These are phyloP conservation scores for Sinosuthora webbiana DNA, from an alignment of 2,113 vertebrate species.

Conservation along the genomic window DNA sequence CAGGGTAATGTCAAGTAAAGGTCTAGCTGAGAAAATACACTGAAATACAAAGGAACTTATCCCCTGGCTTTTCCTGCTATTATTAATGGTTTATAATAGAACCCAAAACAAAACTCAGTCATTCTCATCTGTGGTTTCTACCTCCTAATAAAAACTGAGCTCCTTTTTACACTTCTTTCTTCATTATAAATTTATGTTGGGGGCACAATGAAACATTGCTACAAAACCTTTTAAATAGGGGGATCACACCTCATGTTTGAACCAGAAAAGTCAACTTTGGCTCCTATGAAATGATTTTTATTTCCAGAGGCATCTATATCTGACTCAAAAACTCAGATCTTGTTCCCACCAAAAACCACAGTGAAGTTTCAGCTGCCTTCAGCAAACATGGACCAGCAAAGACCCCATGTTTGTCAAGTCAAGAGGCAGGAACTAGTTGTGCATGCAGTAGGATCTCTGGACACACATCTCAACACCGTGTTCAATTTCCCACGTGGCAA, in stretches of 20 bases:
- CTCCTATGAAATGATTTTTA: not conserved
- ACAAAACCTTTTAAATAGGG: not conserved
- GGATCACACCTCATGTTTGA: not conserved
- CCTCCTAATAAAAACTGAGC: not conserved
- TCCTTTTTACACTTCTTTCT: not conserved
- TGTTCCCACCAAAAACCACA: not conserved
- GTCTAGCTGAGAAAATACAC: conserved; percentile 54
- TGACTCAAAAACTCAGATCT: not conserved
- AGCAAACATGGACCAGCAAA: not conserved
- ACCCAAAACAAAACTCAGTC: conserved; percentile 25
- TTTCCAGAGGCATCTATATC: not conserved
- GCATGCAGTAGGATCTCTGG: not conserved
- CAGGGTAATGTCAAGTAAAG: conserved; percentile 58
- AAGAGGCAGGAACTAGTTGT: not conserved
- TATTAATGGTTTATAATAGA: conserved; percentile 57
- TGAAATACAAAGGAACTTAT: conserved; percentile 62
- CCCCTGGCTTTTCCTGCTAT: conserved; percentile 58
- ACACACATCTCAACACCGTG: not conserved
- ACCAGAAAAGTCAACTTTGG: not conserved
- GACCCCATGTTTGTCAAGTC: not conserved
- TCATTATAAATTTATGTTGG: not conserved
- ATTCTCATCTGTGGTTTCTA: conserved; percentile 6
- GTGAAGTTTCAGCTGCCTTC: not conserved
- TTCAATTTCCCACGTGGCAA: not conserved
- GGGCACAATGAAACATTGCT: not conserved